phyloP scores from a whole-genome alignment of 2,888 invertebrate species.

The Hyposoter dolosus region DNA sequence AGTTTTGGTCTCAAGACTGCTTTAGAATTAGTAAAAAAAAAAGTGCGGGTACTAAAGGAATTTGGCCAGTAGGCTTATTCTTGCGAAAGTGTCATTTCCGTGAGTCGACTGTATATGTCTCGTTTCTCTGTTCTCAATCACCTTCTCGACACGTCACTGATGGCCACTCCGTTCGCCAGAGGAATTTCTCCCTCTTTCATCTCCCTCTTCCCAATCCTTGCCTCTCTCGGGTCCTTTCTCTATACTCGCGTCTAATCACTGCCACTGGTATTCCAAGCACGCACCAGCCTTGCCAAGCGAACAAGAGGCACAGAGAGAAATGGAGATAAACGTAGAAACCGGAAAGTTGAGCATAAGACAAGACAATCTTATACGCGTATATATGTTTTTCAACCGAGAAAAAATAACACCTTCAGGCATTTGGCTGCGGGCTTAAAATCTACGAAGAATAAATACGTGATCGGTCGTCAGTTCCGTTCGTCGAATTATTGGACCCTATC shows the following conservation, averaged over 20 bases:
- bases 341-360: slow-evolving; percentile 37
- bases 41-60: slow-evolving; percentile 31
- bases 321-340: slow-evolving; percentile 28
- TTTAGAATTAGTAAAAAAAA: not conserved
- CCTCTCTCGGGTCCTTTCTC: slow-evolving; percentile 33
- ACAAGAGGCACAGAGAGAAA: slow-evolving; percentile 39
- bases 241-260: slow-evolving; percentile 62
- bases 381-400: slow-evolving; percentile 6
- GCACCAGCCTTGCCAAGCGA: slow-evolving; percentile 53
- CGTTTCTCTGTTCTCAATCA: slow-evolving; percentile 29
- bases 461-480: slow-evolving; percentile 43
- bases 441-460: slow-evolving; percentile 53
- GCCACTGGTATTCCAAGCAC: slow-evolving; percentile 65
- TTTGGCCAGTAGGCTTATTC: slow-evolving; percentile 19
- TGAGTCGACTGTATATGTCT: slow-evolving; percentile 22
- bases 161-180: slow-evolving; percentile 23
- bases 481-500: slow-evolving; percentile 34
- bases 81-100: slow-evolving; percentile 28
- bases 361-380: slow-evolving; percentile 2
- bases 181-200: slow-evolving; percentile 25
- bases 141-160: slow-evolving; percentile 27
- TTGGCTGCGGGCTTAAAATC: slow-evolving; percentile 49
- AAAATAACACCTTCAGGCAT: slow-evolving; percentile 32
- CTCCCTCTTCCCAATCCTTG: not conserved
- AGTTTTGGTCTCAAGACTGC: not conserved